phyloP scores from a whole-genome alignment of 2,113 vertebrate species.

The Protobothrops mucrosquamatus region DNA sequence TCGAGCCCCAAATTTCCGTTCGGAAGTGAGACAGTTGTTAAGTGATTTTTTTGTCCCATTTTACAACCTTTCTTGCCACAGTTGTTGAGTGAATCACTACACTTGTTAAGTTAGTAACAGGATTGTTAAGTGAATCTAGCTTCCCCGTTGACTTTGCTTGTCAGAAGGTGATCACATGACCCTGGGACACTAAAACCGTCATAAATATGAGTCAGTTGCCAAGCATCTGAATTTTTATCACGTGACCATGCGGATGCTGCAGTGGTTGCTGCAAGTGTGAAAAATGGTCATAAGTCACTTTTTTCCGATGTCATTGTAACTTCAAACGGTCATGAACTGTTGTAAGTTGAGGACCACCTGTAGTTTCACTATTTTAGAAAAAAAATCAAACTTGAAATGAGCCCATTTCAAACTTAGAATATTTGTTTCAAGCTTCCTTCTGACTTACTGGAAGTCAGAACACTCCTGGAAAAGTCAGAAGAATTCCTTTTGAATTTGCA shows the following conservation, averaged over 20 bases:
- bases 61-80: neutral
- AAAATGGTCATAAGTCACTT: neutral
- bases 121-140: neutral
- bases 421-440: neutral
- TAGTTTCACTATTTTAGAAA: neutral
- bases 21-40: neutral
- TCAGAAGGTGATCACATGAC: neutral
- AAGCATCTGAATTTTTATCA: neutral
- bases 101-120: neutral
- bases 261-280: neutral
- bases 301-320: neutral
- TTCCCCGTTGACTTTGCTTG: neutral
- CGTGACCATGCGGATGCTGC: neutral
- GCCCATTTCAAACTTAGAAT: neutral
- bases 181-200: rapidly evolving
- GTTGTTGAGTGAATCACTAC: neutral
- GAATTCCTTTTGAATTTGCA: neutral
- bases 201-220: neutral
- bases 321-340: neutral
- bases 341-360: neutral
- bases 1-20: neutral
- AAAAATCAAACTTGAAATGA: neutral
- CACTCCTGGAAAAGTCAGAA: neutral
- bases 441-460: neutral
- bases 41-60: neutral